Base-by-base conservation (phyloP, 2,797 vertebrate species). In the Lophotriccus pileatus region DNA sequence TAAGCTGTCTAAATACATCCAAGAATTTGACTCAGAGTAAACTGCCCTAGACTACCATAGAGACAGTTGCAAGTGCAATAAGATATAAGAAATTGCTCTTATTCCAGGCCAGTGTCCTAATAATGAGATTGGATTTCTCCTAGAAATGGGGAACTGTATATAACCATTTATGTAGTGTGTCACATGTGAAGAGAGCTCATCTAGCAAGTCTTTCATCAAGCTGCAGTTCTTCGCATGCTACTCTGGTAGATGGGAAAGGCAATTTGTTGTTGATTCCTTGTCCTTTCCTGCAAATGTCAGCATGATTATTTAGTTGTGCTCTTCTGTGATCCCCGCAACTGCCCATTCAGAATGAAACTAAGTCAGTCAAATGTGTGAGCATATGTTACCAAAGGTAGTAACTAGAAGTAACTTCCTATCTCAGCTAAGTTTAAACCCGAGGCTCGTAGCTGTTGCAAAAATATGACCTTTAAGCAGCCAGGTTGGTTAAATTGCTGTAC, bases 391-490 rank as follows among this genome's bases (percentile, higher is more conserved):
- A 2, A 67, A 87, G 75, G 46, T 3, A 50, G 60, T 49, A 89
- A 66, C 50, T 89, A 72, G 49, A 81, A 75, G n/a, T 67, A 55
- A 6, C 66, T 91, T 76, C 55, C 1, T 64, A 32, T 19, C 73
- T 89, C 53, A 50, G 82, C 82, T 62, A 8, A 59, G 23, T 83
- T 84, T 87, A 72, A 86, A 77, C 62, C 32, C 5, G 2, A 58
- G 62, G 32, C 82, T 84, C 22, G 2, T 34, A 87, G 88, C 84
- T 83, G 32, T 66, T 93, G 84, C 84, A 90, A 91, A 82, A 93
- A 69, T 63, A 68, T 58, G 94, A 97, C 87, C 89, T 94, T 94
- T 95, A 93, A 79, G 82, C 69, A 60, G 69, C 39, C 69, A 52
- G 92, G 64, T 53, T 81, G 73, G 63, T 88, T 91, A 88, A 90